Evolutionary conservation across 2,888 invertebrate species (phyloP).

Genomic region (Serripes groenlandicus): DNA sequence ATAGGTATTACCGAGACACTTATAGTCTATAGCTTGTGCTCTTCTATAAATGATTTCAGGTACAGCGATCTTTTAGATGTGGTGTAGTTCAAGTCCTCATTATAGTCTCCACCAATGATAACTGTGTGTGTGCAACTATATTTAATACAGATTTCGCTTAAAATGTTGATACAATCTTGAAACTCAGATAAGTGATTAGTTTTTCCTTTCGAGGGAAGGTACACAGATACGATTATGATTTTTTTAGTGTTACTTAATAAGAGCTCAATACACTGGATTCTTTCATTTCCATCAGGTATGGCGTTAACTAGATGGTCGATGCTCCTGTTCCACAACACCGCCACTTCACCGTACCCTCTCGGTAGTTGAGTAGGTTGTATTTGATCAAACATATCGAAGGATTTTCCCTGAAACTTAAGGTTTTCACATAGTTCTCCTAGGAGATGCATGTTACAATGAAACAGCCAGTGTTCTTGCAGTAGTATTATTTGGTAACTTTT

Average conservation of each 20-base stretch:
- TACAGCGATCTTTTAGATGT: too few relatives aligned
- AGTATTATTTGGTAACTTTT: slow-evolving; percentile 18
- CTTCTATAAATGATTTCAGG: too few relatives aligned
- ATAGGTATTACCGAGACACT: too few relatives aligned
- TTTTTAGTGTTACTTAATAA: neutral
- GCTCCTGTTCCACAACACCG: slow-evolving; percentile 33
- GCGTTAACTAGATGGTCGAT: slow-evolving; percentile 23
- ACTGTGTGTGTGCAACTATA: too few relatives aligned
- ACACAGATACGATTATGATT: slow-evolving; percentile 28
- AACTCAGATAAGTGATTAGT: too few relatives aligned
- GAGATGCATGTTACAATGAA: slow-evolving; percentile 16
- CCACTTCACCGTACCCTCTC: slow-evolving; percentile 31
- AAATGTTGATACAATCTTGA: too few relatives aligned
- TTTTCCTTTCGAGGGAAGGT: slow-evolving; percentile 33
- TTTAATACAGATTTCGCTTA: too few relatives aligned
- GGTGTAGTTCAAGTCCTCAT: too few relatives aligned
- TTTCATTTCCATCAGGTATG: slow-evolving; percentile 13
- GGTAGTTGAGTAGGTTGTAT: slow-evolving; percentile 25
- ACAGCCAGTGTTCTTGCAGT: slow-evolving; percentile 34
- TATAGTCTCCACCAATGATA: too few relatives aligned
- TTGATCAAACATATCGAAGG: slow-evolving; percentile 16
- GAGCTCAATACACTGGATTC: slow-evolving; percentile 33
- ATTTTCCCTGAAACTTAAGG: slow-evolving; percentile 8
- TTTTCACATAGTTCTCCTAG: slow-evolving; percentile 7
- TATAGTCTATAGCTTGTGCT: too few relatives aligned